Evolutionary conservation across 1,140 invertebrate genomes (phyloP), one percentile per base, ranked within the genome.

Genomic region (Conus betulinus): DNA sequence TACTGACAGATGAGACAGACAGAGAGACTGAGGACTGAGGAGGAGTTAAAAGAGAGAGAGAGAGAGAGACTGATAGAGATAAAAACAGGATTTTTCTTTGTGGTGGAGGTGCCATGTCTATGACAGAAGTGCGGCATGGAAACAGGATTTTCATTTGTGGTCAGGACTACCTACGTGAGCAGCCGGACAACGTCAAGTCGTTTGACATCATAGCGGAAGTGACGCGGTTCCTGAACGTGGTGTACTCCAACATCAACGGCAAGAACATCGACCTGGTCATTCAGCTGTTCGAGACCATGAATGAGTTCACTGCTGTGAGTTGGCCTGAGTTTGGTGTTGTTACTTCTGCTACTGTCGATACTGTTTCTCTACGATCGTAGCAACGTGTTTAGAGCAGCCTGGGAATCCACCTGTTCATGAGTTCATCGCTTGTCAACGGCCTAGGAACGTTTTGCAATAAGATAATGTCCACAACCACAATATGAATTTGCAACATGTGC

Each of bases 101-200:
- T 13, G 17, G 60, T 63, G 11, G 17, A 11, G 4, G 60, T 13
- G 10, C 0, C 60, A 63, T 11, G 60, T 20, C 60, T 63, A 63
- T 63, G 60, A 63, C 39, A 39, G 39, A 39, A 39, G 39, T 1
- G 39, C 39, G 39, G 39, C 39, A 39, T 39, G 39, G 39, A 39
- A 39, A 39, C 39, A 39, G 39, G 39, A 39, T 71, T 71, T 71
- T n/a, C 67, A 1, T 74, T n/a, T 74, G 20, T 74, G 71, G 13
- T 82, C 85, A 95, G 95, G 92, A 95, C 89, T 95, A 95, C 87
- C 92, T 95, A 20, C 88, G 95, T 87, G 94, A 95, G 89, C 95
- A 95, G 87, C 95, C 95, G 15, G 95, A 95, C 91, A 95, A 95
- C 88, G 94, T 95, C 27, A 95, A 95, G 89, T 95, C 95, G 11